Conservation (phyloP, 2,113 vertebrate species). For the Channa maculata region DNA sequence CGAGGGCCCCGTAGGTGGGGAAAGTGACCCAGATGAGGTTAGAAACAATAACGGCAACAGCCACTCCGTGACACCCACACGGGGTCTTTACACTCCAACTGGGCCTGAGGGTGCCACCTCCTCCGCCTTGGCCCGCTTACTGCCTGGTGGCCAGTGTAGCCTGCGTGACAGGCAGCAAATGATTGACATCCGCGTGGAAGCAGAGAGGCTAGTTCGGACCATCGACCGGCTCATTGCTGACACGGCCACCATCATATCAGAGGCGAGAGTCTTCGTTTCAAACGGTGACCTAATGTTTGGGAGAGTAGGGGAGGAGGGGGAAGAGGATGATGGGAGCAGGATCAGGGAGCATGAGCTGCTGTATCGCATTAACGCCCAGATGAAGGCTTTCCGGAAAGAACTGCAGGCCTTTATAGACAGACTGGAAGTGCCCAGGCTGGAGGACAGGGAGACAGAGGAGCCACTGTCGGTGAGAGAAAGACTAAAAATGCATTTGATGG, state of each 20-base stretch:
- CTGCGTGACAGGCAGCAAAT: constrained; percentile 92
- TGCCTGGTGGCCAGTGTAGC: constrained; percentile 82
- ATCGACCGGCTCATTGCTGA: constrained; percentile 96
- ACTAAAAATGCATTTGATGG: neutral
- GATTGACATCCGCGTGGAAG: constrained; percentile 94
- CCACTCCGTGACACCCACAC: constrained; percentile 89
- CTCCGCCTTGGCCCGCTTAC: constrained; percentile 80
- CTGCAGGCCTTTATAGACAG: constrained; percentile 95
- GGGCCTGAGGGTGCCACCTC: constrained; percentile 88
- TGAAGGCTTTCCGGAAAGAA: constrained; percentile 97
- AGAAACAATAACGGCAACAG: constrained; percentile 84
- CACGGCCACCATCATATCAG: constrained; percentile 93
- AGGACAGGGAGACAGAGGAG: constrained; percentile 90
- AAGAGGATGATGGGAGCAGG: constrained; percentile 88
- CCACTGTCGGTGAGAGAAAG: constrained; percentile 93
- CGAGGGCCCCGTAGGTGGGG: constrained; percentile 94
- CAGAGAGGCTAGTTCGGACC: constrained; percentile 92
- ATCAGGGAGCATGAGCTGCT: constrained; percentile 96
- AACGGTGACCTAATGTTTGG: constrained; percentile 90
- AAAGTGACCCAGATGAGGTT: constrained; percentile 95
- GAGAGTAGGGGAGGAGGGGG: constrained; percentile 85
- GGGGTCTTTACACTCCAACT: constrained; percentile 86
- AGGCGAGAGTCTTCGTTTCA: constrained; percentile 91
- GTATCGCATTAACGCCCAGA: constrained; percentile 95
- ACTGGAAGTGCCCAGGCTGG: constrained; percentile 90